phyloP scores from a whole-genome alignment of 2,888 invertebrate species.

The Heteropelma amictum region DNA sequence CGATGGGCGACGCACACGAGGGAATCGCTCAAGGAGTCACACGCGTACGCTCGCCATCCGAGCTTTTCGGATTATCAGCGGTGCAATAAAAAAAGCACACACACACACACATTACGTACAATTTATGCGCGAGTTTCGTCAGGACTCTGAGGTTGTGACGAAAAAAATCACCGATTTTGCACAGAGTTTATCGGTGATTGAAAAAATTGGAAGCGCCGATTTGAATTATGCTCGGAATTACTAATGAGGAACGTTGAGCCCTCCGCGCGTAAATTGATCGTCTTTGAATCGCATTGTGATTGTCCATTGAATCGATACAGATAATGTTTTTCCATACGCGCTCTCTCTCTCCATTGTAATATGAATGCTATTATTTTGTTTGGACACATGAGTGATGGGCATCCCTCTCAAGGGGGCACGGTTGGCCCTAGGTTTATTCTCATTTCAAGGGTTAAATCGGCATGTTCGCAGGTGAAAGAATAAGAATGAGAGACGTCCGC shows the following conservation, averaged over 20 bases:
- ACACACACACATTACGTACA: too few species aligned
- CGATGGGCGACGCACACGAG: conserved; percentile 10
- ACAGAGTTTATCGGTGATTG: too few species aligned
- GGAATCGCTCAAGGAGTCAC: conserved; percentile 26
- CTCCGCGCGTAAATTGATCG: too few species aligned
- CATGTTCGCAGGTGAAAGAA: conserved; percentile 50
- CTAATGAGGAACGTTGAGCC: too few species aligned
- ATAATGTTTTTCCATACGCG: too few species aligned
- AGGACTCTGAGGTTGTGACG: too few species aligned
- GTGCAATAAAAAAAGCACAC: not conserved
- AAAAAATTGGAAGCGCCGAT: too few species aligned
- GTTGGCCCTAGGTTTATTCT: conserved; percentile 2
- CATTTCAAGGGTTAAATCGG: conserved; percentile 44
- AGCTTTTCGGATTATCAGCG: not conserved
- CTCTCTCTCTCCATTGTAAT: conserved; percentile 29
- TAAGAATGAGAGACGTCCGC: conserved; percentile 17
- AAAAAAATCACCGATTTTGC: too few species aligned
- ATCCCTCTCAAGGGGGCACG: conserved; percentile 24
- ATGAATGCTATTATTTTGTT: conserved; percentile 43
- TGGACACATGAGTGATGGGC: conserved; percentile 49
- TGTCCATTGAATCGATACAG: not conserved
- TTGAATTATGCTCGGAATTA: too few species aligned
- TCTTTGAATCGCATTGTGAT: not conserved
- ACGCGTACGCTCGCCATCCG: not conserved
- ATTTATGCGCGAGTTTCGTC: too few species aligned